These are phyloP conservation scores for Syngnathus rostellatus DNA, from an alignment of 2,797 vertebrate species.

Conservation along the genomic window DNA sequence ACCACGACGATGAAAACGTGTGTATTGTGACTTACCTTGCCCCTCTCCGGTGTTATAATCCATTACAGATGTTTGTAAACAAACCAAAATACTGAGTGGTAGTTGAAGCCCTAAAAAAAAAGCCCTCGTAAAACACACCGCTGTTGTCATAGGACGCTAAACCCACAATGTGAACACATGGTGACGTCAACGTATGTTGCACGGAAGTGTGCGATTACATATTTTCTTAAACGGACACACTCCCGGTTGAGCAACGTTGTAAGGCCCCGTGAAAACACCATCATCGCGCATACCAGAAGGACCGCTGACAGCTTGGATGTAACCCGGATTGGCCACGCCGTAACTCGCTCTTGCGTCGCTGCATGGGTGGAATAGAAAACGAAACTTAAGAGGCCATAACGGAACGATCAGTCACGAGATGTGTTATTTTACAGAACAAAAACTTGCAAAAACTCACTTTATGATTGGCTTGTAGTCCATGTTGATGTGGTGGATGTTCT, in stretches of 20 bases:
- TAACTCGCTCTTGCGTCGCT: constrained; percentile 37
- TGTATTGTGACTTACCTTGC: constrained; percentile 27
- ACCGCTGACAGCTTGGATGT: constrained; percentile 15
- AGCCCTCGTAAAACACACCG: neutral
- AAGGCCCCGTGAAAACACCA: neutral
- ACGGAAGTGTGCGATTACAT: constrained; percentile 3
- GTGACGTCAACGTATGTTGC: neutral
- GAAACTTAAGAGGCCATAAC: constrained; percentile 16
- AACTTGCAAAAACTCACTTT: neutral
- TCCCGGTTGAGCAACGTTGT: neutral
- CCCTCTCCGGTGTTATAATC: constrained; percentile 13
- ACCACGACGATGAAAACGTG: neutral
- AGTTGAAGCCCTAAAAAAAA: neutral
- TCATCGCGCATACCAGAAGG: constrained; percentile 37
- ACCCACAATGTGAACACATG: neutral
- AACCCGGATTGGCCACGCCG: constrained; percentile 49
- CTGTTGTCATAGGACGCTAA: neutral
- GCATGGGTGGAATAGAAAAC: constrained; percentile 26
- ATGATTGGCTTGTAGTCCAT: neutral
- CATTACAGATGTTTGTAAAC: neutral
- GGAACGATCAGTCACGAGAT: neutral
- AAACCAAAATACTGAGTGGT: neutral
- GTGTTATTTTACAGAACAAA: neutral
- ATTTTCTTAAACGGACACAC: neutral
- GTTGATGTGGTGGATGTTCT: neutral